These are phyloP conservation scores for Holacanthella duospinosa DNA, from an alignment of 2,888 invertebrate species.

Conservation along the genomic window DNA sequence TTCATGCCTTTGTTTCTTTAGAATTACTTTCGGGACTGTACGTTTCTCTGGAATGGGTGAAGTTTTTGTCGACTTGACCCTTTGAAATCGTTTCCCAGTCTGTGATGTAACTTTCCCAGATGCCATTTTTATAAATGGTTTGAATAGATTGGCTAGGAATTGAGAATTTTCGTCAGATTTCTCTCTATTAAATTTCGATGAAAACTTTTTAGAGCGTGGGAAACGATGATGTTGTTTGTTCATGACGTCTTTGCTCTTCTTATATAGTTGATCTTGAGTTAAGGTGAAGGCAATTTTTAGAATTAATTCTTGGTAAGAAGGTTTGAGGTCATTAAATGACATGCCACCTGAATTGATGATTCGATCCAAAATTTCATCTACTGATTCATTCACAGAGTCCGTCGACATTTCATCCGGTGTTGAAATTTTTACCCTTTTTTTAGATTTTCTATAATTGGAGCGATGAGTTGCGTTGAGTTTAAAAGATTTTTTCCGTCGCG, in stretches of 20 bases:
- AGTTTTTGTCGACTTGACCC: background rate
- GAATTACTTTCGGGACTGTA: constrained; percentile 22
- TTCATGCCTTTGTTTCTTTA: constrained; percentile 27
- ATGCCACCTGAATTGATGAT: constrained; percentile 85
- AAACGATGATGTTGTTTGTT: constrained; percentile 54
- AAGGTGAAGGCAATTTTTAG: constrained; percentile 75
- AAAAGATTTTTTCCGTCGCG: constrained; percentile 29
- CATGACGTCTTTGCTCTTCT: constrained; percentile 81
- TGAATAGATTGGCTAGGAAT: constrained; percentile 33
- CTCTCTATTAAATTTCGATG: constrained; percentile 11
- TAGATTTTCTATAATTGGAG: constrained; percentile 19
- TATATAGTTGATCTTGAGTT: constrained; percentile 84
- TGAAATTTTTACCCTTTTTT: constrained; percentile 37
- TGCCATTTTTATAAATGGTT: constrained; percentile 35
- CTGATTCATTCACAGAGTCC: constrained; percentile 26
- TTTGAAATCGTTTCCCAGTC: background rate
- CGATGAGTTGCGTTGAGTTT: constrained; percentile 9
- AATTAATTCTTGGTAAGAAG: constrained; percentile 80
- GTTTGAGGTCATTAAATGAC: constrained; percentile 85
- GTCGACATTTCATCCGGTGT: constrained; percentile 34
- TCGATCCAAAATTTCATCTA: constrained; percentile 52
- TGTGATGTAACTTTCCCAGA: constrained; percentile 5
- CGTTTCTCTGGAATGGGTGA: background rate
- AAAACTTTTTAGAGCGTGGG: background rate
- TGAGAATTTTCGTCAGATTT: constrained; percentile 33